These are phyloP conservation scores for Urocolius indicus DNA, from an alignment of 2,113 vertebrate species.

Conservation along the genomic window DNA sequence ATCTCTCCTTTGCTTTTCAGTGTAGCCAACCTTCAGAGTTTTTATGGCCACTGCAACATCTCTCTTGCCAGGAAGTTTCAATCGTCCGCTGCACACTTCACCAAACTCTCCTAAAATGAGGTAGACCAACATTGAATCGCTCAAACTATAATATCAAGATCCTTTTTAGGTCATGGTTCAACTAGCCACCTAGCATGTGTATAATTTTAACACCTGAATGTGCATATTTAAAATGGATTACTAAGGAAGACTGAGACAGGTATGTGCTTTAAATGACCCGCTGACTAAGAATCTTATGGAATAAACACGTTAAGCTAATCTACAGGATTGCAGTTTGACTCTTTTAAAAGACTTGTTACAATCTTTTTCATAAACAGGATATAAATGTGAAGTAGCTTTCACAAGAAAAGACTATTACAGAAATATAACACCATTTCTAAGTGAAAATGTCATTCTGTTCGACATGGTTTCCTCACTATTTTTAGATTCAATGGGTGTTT, in stretches of 20 bases:
- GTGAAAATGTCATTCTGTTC: neutral
- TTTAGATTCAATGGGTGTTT: neutral
- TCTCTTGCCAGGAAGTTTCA: constrained; percentile 95
- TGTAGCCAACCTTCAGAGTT: constrained; percentile 96
- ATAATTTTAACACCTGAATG: neutral
- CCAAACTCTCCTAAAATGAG: constrained; percentile 92
- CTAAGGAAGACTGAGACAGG: neutral
- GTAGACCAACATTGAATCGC: neutral
- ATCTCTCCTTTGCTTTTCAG: constrained; percentile 95
- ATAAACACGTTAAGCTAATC: neutral
- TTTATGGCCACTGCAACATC: constrained; percentile 96
- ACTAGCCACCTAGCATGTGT: neutral
- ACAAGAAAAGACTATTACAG: neutral
- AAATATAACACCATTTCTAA: neutral
- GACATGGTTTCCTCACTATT: neutral
- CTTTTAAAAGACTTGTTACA: neutral
- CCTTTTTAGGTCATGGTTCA: neutral
- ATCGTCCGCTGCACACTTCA: constrained; percentile 95
- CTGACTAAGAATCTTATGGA: neutral
- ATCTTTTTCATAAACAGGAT: neutral
- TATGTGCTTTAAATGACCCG: neutral
- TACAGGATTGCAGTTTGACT: neutral
- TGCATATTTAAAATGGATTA: neutral
- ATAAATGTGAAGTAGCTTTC: neutral
- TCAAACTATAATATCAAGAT: neutral